These are phyloP conservation scores for Caenorhabditis japonica DNA, from an alignment of 2,888 invertebrate species.

Conservation along the genomic window DNA sequence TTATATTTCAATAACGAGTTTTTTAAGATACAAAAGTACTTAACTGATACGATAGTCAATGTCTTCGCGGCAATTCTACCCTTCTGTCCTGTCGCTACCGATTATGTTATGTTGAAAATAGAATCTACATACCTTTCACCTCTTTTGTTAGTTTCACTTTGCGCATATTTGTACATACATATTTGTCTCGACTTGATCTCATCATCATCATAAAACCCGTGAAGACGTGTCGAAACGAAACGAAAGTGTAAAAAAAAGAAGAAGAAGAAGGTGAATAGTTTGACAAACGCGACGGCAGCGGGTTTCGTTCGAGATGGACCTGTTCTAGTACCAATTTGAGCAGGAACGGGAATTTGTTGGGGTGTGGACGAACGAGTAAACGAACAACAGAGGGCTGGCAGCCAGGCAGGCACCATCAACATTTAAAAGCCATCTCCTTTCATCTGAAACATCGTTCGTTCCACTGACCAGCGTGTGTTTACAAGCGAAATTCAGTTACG, in stretches of 20 bases:
- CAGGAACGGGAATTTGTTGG: slow-evolving; percentile 49
- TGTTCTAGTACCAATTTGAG: slow-evolving; percentile 49
- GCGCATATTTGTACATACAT: slow-evolving; percentile 10
- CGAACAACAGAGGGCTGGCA: no score
- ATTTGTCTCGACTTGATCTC: slow-evolving; percentile 24
- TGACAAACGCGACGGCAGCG: slow-evolving; percentile 9
- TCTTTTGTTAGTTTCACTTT: slow-evolving; percentile 17
- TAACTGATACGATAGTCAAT: not conserved
- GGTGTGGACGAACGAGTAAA: no score
- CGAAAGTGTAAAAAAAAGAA: slow-evolving; percentile 28
- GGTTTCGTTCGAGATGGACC: slow-evolving; percentile 23
- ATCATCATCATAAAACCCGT: slow-evolving; percentile 18
- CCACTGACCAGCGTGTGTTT: not conserved
- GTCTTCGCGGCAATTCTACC: slow-evolving; percentile 2
- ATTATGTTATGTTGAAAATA: slow-evolving; percentile 18
- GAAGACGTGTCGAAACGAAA: slow-evolving; percentile 26
- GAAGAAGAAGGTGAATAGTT: slow-evolving; percentile 27
- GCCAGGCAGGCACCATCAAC: slow-evolving; percentile 30
- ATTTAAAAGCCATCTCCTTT: slow-evolving; percentile 34
- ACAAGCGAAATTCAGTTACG: no score
- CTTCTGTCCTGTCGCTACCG: slow-evolving; percentile 24
- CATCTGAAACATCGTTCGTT: slow-evolving; percentile 11
- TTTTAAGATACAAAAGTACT: no score
- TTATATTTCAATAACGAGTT: no score
- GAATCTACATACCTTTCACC: not conserved